These are phyloP conservation scores for Peromyscus maniculatus DNA, from an alignment of 2,113 vertebrate species.

Conservation along the genomic window DNA sequence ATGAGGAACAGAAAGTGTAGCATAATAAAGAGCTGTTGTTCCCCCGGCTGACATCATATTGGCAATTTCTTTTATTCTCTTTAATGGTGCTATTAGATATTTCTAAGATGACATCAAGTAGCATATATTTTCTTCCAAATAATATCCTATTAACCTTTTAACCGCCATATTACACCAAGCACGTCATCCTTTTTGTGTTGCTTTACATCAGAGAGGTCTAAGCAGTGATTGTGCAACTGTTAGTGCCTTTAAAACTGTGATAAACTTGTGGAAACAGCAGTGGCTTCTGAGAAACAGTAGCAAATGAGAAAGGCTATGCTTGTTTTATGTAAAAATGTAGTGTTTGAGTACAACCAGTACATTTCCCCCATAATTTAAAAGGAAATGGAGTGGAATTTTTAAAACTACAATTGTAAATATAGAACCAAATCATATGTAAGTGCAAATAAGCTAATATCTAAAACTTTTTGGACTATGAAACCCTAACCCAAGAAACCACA, in stretches of 20 bases:
- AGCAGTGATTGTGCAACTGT: slow-evolving; percentile 48
- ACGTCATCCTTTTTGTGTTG: slow-evolving; percentile 65
- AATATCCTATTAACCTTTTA: slow-evolving; percentile 72
- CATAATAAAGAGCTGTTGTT: slow-evolving; percentile 64
- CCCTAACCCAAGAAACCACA: background rate
- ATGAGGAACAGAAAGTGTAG: slow-evolving; percentile 70
- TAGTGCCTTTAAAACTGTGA: slow-evolving; percentile 65
- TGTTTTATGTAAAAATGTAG: slow-evolving; percentile 56
- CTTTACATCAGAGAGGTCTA: slow-evolving; percentile 65
- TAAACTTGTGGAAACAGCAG: background rate
- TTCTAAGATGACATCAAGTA: slow-evolving; percentile 75
- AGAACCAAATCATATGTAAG: background rate
- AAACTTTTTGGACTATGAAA: background rate
- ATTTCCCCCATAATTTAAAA: slow-evolving; percentile 63
- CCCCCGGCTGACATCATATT: slow-evolving; percentile 50
- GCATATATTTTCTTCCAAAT: slow-evolving; percentile 36
- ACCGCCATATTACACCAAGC: slow-evolving; percentile 42
- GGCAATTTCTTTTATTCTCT: slow-evolving; percentile 72
- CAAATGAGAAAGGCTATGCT: background rate
- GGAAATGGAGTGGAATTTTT: slow-evolving; percentile 55
- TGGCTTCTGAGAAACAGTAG: slow-evolving; percentile 37
- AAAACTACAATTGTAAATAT: slow-evolving; percentile 15
- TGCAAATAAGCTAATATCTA: slow-evolving; percentile 26
- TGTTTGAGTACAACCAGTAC: slow-evolving; percentile 52
- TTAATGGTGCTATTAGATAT: slow-evolving; percentile 66